phyloP scores from a whole-genome alignment of 1,140 invertebrate species.

The Drosophila tsacasi region DNA sequence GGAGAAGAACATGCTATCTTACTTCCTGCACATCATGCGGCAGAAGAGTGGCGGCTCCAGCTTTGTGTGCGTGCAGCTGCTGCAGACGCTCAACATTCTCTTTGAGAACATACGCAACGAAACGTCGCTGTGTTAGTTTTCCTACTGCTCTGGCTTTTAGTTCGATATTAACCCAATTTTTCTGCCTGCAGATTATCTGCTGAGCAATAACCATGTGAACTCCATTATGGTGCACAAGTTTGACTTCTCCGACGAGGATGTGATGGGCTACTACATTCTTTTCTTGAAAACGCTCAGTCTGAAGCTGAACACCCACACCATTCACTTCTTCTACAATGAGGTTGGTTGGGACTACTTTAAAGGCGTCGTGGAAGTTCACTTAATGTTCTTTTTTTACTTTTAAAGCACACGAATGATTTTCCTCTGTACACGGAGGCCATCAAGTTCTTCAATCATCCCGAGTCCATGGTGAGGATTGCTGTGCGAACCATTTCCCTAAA shows the following conservation, averaged over 20 bases:
- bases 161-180: background rate
- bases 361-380: too few relatives aligned
- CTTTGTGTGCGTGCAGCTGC: constrained; percentile 98
- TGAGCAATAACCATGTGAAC: constrained; percentile 99
- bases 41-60: constrained; percentile 97
- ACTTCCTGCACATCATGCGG: constrained; percentile 98
- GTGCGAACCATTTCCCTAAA: constrained; percentile 98
- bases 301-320: constrained; percentile 99
- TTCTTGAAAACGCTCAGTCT: constrained; percentile 99
- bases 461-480: constrained; percentile 99
- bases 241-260: constrained; percentile 99
- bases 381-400: constrained; percentile 49
- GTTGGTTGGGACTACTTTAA: constrained; percentile 34
- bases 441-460: constrained; percentile 99
- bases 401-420: constrained; percentile 99
- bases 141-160: too few relatives aligned
- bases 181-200: constrained; percentile 95
- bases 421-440: constrained; percentile 99
- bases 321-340: constrained; percentile 99
- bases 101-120: constrained; percentile 99
- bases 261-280: constrained; percentile 99
- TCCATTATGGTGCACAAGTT: constrained; percentile 99
- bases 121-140: constrained; percentile 97
- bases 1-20: constrained; percentile 99
- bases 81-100: constrained; percentile 99